Conservation (phyloP, 1,140 invertebrate genomes). For the Euwallacea similis region DNA sequence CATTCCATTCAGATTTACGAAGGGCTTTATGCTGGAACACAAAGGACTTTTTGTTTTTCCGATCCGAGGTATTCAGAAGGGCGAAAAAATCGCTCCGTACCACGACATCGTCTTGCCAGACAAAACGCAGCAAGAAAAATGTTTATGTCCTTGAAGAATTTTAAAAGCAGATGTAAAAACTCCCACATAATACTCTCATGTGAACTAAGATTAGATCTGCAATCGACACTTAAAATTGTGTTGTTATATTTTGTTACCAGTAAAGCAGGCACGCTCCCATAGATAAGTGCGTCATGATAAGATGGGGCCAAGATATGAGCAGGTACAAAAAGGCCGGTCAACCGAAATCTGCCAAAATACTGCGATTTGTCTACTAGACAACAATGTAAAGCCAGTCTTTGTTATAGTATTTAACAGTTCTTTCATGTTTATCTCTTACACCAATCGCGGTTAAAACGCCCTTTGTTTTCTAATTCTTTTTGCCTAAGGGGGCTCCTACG, state of each 20-base stretch:
- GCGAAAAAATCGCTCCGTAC: conserved; percentile 17
- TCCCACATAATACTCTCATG: conserved; percentile 1
- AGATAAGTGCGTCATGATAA: conserved; percentile 36
- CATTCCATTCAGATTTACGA: conserved; percentile 30
- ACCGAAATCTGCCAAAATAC: conserved; percentile 44
- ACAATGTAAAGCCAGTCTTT: conserved; percentile 39
- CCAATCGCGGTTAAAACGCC: conserved; percentile 32
- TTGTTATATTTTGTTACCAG: conserved; percentile 43
- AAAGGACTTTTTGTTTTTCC: conserved; percentile 28
- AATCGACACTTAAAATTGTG: conserved; percentile 42
- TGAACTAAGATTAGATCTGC: conserved; percentile 28
- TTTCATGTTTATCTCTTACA: conserved; percentile 30
- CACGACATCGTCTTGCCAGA: background rate
- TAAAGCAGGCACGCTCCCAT: conserved; percentile 40
- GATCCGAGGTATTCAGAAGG: conserved; percentile 18
- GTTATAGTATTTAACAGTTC: conserved; percentile 38
- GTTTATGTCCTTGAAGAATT: background rate
- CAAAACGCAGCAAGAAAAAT: background rate
- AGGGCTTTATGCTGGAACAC: conserved; percentile 20
- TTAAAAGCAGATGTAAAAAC: background rate
- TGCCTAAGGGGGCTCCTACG: background rate
- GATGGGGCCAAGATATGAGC: conserved; percentile 34
- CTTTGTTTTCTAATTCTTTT: conserved; percentile 26
- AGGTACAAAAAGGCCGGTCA: conserved; percentile 40
- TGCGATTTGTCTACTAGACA: conserved; percentile 37